phyloP scores from a whole-genome alignment of 2,888 invertebrate genomes.

The Torymus tubicola region DNA sequence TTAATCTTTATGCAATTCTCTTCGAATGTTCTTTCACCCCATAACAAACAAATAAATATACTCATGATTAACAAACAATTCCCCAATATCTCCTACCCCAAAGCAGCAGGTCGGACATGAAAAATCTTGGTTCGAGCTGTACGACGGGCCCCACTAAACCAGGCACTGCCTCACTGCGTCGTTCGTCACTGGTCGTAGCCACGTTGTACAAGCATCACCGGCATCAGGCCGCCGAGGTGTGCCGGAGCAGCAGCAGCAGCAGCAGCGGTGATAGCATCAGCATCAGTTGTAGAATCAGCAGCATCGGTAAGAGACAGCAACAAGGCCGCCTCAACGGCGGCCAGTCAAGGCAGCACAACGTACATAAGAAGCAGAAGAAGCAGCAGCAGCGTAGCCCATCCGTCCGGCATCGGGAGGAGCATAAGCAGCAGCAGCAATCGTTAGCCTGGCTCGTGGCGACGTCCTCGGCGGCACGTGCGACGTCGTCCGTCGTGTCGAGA shows the following conservation, averaged over 20 bases:
- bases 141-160: conserved; percentile 83
- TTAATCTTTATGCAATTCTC: too few species aligned
- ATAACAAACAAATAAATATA: too few species aligned
- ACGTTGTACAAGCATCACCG: conserved; percentile 28
- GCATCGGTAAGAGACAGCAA: conserved; percentile 53
- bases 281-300: conserved; percentile 60
- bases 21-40: too few species aligned
- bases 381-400: conserved; percentile 34
- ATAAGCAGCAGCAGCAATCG: conserved; percentile 40
- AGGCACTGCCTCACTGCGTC: conserved; percentile 80
- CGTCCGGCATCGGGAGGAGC: conserved; percentile 39
- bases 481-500: conserved; percentile 30
- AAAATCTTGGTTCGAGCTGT: conserved; percentile 83
- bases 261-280: conserved; percentile 57
- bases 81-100: conserved; percentile 52
- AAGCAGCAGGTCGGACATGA: conserved; percentile 82
- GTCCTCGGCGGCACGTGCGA: conserved; percentile 1
- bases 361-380: conserved; percentile 3
- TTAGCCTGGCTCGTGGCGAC: conserved; percentile 42
- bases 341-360: conserved; percentile 42
- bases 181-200: conserved; percentile 76
- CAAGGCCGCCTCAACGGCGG: conserved; percentile 58
- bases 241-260: conserved; percentile 57
- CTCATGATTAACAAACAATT: too few species aligned
- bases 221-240: conserved; percentile 3